Base-by-base conservation (phyloP, 2,888 invertebrate genomes). In the Globia sparganii region DNA sequence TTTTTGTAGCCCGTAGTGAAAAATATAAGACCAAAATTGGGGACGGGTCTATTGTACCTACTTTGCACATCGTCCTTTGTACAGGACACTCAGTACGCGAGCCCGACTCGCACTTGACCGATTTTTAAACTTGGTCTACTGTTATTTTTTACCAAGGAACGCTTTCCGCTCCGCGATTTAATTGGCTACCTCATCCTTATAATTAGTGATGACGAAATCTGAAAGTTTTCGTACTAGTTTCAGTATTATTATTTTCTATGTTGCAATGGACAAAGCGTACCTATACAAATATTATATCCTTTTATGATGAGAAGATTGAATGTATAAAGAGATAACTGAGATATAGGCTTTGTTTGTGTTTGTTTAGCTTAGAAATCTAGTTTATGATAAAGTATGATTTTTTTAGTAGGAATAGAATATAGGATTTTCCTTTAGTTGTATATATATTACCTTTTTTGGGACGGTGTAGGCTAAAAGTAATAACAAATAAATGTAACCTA, bases 141-240 rank as follows among this genome's bases (percentile, higher is more conserved):
- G 72, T 18, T 43, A 43, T 15, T 21, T 59, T 75, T 65, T n/a
- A 21, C 66, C 37, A 25, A 62, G 69, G 59, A 64, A 83, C 86
- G 83, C 85, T 87, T 86, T 87, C 84, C 87, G 83, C 83, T 81
- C 87, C 78, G 84, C 85, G 85, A 90, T 91, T 91, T 91, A 93
- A 92, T 92, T 91, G 89, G 89, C 88, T 89, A 86, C 81, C 49
- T 85, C 83, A 85, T 88, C 70, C 72, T 84, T 82, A 77, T 78
- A 79, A 80, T 85, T 86, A 83, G 83, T 72, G 79, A 83, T 89
- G 87, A 87, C 80, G 85, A 86, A 87, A 84, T 85, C 72, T 74
- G 68, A 67, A 84, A 80, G 69, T 56, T 74, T 71, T 65, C 37
- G 37, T 62, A 43, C 37, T 6, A 67, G 37, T 71, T 65, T 76